phyloP scores from a whole-genome alignment of 2,888 invertebrate species.

The Hipparchia semele region DNA sequence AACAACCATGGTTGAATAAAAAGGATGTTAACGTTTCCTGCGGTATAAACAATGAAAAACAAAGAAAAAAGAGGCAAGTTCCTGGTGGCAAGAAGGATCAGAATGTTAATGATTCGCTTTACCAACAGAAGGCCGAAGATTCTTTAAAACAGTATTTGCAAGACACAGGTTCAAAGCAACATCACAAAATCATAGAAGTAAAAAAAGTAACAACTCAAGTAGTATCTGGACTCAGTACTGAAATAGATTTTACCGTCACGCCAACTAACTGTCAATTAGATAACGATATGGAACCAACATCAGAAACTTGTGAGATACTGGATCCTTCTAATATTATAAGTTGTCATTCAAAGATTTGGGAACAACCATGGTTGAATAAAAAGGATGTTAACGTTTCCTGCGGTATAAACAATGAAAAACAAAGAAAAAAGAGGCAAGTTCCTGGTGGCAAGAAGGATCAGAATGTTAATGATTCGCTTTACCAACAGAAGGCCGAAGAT shows the following conservation, averaged over 20 bases:
- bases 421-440: background rate
- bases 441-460: background rate
- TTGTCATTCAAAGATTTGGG: conserved; percentile 52
- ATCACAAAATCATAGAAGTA: conserved; percentile 51
- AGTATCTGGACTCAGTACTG: conserved; percentile 51
- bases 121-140: conserved; percentile 50
- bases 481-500: conserved; percentile 50
- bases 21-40: conserved; percentile 49
- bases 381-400: conserved; percentile 40
- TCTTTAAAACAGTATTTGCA: conserved; percentile 51
- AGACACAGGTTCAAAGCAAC: conserved; percentile 41
- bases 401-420: background rate
- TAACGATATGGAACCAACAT: background rate
- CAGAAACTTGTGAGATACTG: background rate
- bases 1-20: conserved; percentile 78
- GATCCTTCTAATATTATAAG: conserved; percentile 53
- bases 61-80: conserved; percentile 27
- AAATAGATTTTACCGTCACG: conserved; percentile 52
- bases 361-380: conserved; percentile 44
- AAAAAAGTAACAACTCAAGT: conserved; percentile 50
- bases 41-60: too few species aligned
- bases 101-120: conserved; percentile 47
- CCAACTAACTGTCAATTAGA: conserved; percentile 47
- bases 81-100: conserved; percentile 16
- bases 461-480: conserved; percentile 47